Base-by-base conservation (phyloP, 2,888 invertebrate species). In the Phengaris arion region DNA sequence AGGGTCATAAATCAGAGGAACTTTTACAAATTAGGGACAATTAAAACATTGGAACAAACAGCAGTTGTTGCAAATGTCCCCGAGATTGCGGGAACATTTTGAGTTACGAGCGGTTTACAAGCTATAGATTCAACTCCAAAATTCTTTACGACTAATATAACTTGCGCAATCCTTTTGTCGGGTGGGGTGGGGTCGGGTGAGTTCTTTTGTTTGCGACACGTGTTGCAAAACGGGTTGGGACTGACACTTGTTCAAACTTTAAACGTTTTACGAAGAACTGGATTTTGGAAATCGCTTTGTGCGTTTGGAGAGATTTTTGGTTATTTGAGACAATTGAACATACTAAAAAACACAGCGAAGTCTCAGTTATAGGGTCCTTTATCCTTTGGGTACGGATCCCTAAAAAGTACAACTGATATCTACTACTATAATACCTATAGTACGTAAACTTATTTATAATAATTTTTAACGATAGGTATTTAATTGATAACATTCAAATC, bases 121-220 rank as follows among this genome's bases (percentile, higher is more conserved):
- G 86, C 90, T 87, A 93, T 93, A 91, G 90, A 90, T 92, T 92
- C 91, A 89, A 89, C 89, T 92, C 90, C 87, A 83, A 91, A 92
- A 90, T 92, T 91, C 91, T 93, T 93, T 93, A 92, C 89, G 91
- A 91, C 87, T 90, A 90, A 90, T 91, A 90, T 91, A 91, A 92
- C 90, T 92, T 91, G 89, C 87, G 88, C 92, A 93, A 93, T 92
- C 93, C 93, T 93, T 92, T 93, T 89, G 90, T 88, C 89, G 89
- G 77, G 76, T 70, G 70, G 82, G 85, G 78, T 80, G 81, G 83
- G 83, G 80, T 83, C 84, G 85, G 86, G 86, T 84, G 85, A 86
- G 86, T 86, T 90, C 91, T 93, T 93, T 93, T 93, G 92, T 93
- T 91, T 89, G 88, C 86, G 85, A 90, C 93, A 93, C 91, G 92